Evolutionary conservation across 2,797 vertebrate genomes (phyloP).

Genomic region (Calcarius lapponicus): DNA sequence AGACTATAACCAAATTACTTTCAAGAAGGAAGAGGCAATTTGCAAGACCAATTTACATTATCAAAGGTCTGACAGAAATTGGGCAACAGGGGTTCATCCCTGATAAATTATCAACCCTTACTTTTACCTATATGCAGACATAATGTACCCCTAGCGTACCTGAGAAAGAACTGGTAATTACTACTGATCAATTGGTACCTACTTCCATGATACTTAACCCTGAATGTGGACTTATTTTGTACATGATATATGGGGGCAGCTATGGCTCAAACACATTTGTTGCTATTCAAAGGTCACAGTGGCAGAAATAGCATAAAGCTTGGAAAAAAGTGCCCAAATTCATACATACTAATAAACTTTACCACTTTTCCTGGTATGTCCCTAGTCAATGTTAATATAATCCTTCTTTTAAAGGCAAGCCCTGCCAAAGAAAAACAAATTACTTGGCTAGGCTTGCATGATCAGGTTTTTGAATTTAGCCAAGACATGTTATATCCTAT

Average conservation of each 20-base stretch:
- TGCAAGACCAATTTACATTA: not conserved
- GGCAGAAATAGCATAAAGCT: not conserved
- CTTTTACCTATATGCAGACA: not conserved
- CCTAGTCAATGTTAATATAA: not conserved
- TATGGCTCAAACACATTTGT: not conserved
- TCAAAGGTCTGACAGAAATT: not conserved
- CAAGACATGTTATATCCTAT: not conserved
- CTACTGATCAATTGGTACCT: not conserved
- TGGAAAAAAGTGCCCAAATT: not conserved
- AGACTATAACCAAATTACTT: not conserved
- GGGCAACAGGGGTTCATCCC: not conserved
- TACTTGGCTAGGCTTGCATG: not conserved
- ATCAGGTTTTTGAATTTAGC: not conserved
- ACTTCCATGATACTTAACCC: not conserved
- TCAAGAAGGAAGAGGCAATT: not conserved
- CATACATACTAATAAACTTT: not conserved
- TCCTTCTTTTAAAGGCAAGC: not conserved
- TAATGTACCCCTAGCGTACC: fast-evolving
- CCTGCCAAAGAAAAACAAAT: not conserved
- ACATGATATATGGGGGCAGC: not conserved
- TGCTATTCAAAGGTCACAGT: not conserved
- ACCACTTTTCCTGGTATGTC: not conserved
- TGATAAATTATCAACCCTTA: not conserved
- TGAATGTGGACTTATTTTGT: not conserved
- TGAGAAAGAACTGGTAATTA: not conserved